phyloP scores from a whole-genome alignment of 2,113 vertebrate species.

The Vulpes ferrilata region DNA sequence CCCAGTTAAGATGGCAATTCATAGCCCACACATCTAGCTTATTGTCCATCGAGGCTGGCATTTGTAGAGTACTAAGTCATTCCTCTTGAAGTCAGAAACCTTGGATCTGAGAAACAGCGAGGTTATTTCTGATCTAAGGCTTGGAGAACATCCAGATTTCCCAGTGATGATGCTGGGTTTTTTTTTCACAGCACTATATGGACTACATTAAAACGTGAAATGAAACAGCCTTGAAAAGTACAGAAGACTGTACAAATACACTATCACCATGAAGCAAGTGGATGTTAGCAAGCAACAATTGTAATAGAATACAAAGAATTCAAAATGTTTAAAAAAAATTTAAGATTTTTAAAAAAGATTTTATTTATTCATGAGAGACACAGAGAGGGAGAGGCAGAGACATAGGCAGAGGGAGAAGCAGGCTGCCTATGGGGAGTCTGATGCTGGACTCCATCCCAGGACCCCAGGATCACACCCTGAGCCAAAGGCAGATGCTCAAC shows the following conservation, averaged over 20 bases:
- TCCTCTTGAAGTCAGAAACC: not conserved
- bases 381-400: too few species aligned
- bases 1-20: not conserved
- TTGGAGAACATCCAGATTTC: not conserved
- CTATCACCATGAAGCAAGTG: not conserved
- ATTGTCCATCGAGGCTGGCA: not conserved
- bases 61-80: not conserved
- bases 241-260: not conserved
- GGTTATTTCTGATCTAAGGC: not conserved
- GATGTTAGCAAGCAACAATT: not conserved
- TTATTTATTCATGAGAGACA: too few species aligned
- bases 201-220: not conserved
- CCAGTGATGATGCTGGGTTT: not conserved
- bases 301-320: not conserved
- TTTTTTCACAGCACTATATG: not conserved
- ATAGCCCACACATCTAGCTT: not conserved
- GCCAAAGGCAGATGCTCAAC: too few species aligned
- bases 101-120: not conserved
- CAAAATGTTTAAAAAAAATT: not conserved
- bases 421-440: too few species aligned
- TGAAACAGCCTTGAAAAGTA: not conserved
- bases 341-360: too few species aligned
- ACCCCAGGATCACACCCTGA: too few species aligned
- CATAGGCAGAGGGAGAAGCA: too few species aligned
- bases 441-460: too few species aligned